Base-by-base conservation (phyloP, 2,113 vertebrate species). In the Balaeniceps rex region DNA sequence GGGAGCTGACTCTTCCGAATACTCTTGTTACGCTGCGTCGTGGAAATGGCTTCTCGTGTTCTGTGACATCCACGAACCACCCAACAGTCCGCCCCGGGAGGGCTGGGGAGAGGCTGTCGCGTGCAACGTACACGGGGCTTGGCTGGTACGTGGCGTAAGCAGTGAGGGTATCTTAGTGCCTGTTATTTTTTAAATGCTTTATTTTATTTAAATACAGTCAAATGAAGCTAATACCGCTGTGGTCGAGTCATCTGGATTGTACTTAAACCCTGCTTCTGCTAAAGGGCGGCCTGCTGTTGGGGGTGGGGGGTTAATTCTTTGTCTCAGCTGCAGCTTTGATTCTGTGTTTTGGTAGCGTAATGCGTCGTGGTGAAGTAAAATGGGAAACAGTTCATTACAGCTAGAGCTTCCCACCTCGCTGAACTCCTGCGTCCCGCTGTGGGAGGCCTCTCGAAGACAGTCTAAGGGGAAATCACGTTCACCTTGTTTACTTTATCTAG, bases 171-270 rank as follows among this genome's bases (percentile, higher is more conserved):
- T 90, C 72, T 79, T 95, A 78, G 49, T 69, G 77, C 89, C 60
- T 91, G 68, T 77, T 86, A 1, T 18, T 60, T 79, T 85, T 93
- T 36, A 25, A 57, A 34, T 75, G 90, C 79, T 60, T 90, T 78
- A 54, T 94, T 96, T 95, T 95, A 97, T 97, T 97, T 97, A 97
- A 97, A 93, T 97, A 96, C 93, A 97, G 75, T 94, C 60, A 2
- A 83, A 19, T 9, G 83, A 93, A 96, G 96, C 96, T 65, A 63
- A n/a, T 13, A 4, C 14, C 1, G 11, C 88, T 49, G 86, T 44
- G 1, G 44, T 33, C 26, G 82, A 22, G 34, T 87, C 63, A 4
- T 36, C 83, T n/a, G 83, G 44, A 0, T 23, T 42, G 64, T 44
- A 5, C 60, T 58, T 4, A 4, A 42, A 7, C 38, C 11, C 65